A percentile compares a stretch with the other conserved stretches of the same genome.
These are phyloP conservation scores for Mustela nigripes DNA, from an alignment of 2,113 vertebrate species.

Conservation along the genomic window DNA sequence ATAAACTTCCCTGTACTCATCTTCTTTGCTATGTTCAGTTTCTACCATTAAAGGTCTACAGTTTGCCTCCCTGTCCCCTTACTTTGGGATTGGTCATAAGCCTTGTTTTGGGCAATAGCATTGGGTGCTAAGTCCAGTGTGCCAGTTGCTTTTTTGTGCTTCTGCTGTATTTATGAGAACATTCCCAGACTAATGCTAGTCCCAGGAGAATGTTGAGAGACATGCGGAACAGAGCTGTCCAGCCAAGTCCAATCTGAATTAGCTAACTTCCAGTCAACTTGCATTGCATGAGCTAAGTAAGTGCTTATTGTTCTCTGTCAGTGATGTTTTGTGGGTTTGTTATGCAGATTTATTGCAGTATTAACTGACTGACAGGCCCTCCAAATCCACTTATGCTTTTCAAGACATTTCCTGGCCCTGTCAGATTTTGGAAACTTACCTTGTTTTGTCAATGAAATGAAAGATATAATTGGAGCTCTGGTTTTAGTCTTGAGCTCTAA, in stretches of 20 bases:
- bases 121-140: not conserved
- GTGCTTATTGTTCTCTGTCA: not conserved
- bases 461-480: not conserved
- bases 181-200: constrained; percentile 9
- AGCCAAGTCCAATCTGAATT: not conserved
- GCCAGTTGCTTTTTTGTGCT: not conserved
- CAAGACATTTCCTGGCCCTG: not conserved
- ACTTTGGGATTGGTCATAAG: not conserved
- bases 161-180: not conserved
- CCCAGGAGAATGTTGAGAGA: not conserved
- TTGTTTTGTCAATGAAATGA: constrained; percentile 22
- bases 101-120: not conserved
- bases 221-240: not conserved
- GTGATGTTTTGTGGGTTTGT: constrained; percentile 21
- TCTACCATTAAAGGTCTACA: not conserved
- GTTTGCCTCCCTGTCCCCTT: not conserved
- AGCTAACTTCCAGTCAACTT: not conserved
- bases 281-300: constrained; percentile 14
- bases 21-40: not conserved
- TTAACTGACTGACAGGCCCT: not conserved
- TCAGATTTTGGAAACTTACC: constrained; percentile 44
- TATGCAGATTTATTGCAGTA: not conserved
- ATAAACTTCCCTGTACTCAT: not conserved
- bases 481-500: not conserved
- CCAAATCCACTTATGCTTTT: constrained; percentile 41